phyloP scores from a whole-genome alignment of 2,888 invertebrate species.

The Hoplodrina ambigua region DNA sequence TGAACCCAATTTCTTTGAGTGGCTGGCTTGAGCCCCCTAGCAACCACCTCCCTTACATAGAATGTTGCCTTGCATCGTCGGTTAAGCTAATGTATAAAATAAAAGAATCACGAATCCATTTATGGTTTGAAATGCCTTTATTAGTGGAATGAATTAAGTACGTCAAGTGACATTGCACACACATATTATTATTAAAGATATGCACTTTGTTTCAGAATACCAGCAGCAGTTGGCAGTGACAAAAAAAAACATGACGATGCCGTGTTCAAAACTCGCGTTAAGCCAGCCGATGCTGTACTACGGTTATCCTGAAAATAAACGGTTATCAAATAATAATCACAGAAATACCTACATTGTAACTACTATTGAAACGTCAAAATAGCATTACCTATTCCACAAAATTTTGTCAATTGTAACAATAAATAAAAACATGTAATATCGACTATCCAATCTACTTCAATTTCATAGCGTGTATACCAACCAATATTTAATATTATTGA shows the following conservation, averaged over 20 bases:
- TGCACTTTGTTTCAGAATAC: conserved; percentile 27
- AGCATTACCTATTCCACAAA: not conserved
- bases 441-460: not conserved
- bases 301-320: conserved; percentile 34
- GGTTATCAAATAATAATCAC: not conserved
- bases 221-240: not conserved
- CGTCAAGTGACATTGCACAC: not conserved
- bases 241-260: not conserved
- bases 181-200: not conserved
- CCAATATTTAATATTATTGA: conserved; percentile 25
- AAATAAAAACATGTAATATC: conserved; percentile 15
- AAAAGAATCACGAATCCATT: conserved; percentile 8
- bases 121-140: conserved; percentile 1
- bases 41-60: no score
- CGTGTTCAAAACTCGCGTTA: conserved; percentile 1
- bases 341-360: not conserved
- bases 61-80: no score
- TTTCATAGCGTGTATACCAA: conserved; percentile 5
- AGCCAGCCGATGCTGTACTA: not conserved
- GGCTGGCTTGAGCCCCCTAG: no score
- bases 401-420: conserved; percentile 38
- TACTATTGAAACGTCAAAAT: conserved; percentile 1
- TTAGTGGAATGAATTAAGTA: conserved; percentile 19
- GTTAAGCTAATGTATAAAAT: not conserved
- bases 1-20: no score